Evolutionary conservation across 1,140 invertebrate genomes (phyloP), one percentile per base, ranked within the genome.

Genomic region (Apocrypta bakeri): DNA sequence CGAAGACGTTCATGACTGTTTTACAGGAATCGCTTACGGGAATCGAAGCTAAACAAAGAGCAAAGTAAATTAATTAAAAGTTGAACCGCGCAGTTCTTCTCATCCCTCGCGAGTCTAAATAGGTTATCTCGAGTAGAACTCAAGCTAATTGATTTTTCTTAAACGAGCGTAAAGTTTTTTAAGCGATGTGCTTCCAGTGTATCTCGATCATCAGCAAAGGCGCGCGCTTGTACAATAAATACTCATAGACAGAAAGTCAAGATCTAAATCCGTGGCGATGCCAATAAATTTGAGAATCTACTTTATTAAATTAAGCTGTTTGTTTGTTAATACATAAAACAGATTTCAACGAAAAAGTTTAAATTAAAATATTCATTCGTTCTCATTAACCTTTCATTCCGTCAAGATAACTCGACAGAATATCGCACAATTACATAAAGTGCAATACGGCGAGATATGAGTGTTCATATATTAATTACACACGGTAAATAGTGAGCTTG

Each of bases 131-230:
- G 77, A 79, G 83, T 79, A 61, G 68, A 79, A 81, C 82, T 82
- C 81, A 79, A 85, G 86, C 84, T 89, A 89, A 89, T 89, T 89
- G 87, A 89, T 89, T 89, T 89, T 89, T 88, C 87, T 87, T 85
- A 89, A 90, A 87, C 85, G 88, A 87, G 83, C 82, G 83, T 74
- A 89, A 89, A 89, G 84, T 88, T 89, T 88, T 89, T 89, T 88
- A 89, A 89, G 86, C 87, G 86, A 84, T 84, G 37, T 24, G 21
- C 63, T 84, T 85, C 75, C 37, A 79, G 37, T 83, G 83, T 71
- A 7, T 7, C 71, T 66, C 31, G 64, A 74, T 48, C 56, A 33
- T 74, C 31, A 25, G 61, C 68, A 24, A 81, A 73, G 68, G 14
- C 24, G 12, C 74, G 24, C 24, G 12, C 74, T 17, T 56, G 11